phyloP scores from a whole-genome alignment of 2,888 invertebrate genomes.

The Dioctria rufipes region DNA sequence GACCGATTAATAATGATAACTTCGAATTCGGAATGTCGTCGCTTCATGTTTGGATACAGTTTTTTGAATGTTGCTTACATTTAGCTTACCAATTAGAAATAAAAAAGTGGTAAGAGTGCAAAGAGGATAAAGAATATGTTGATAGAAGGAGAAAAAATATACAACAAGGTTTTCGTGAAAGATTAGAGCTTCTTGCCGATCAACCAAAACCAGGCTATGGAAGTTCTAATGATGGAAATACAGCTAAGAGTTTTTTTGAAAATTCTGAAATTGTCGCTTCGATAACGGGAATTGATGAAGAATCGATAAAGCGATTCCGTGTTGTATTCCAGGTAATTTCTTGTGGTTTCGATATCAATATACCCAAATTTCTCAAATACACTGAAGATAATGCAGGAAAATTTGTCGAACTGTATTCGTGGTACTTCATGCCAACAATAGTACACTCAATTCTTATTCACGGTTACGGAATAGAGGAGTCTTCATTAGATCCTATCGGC shows the following conservation, averaged over 20 bases:
- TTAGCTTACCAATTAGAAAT: neutral
- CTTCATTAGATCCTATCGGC: too few relatives aligned
- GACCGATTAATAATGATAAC: neutral
- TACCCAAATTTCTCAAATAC: neutral
- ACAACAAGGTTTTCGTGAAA: neutral
- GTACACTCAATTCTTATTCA: too few relatives aligned
- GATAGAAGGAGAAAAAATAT: neutral
- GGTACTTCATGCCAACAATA: neutral
- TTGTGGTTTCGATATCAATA: neutral
- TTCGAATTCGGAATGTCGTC: neutral
- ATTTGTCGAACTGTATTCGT: neutral
- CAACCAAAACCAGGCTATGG: constrained; percentile 60
- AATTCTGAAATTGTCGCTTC: neutral
- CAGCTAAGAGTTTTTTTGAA: constrained; percentile 56
- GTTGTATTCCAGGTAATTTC: neutral
- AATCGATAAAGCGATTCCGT: neutral
- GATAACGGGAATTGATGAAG: neutral
- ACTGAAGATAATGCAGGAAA: neutral
- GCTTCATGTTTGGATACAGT: constrained; percentile 20
- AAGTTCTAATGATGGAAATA: constrained; percentile 62
- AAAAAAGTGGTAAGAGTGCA: constrained; percentile 13
- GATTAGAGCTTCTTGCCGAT: constrained; percentile 59
- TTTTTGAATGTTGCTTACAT: constrained; percentile 19
- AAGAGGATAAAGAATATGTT: neutral
- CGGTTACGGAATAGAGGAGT: too few relatives aligned